Evolutionary conservation across 2,797 vertebrate species (phyloP), one percentile per base, ranked within the genome.

Genomic region (Hirundo rustica): DNA sequence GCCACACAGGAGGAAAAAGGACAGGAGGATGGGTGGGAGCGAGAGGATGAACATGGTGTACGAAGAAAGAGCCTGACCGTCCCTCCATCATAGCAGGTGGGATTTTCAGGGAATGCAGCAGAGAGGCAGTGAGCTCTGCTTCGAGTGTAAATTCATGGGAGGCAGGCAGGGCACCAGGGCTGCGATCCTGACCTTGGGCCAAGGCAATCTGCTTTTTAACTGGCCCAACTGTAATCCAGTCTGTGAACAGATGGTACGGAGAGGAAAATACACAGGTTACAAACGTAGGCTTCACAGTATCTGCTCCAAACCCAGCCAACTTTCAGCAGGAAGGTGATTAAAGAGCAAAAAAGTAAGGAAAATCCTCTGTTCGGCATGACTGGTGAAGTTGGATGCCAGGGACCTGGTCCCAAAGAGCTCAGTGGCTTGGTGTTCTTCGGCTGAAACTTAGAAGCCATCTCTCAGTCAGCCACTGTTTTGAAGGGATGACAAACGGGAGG

Each of bases 131-230:
- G 16, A 92, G 79, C 53, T 79, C 83, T 73, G 12, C 7, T 18
- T 25, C 27, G n/a, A 80, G 74, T 58, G 64, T 95, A 92, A 87
- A 89, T 94, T 80, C 82, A 71, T 0, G 3, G 72, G 57, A 96
- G 77, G 84, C 47, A 81, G 60, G 88, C 50, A 90, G 70, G 80
- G 94, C 89, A 75, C 58, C 4, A 16, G 89, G 89, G 92, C 89
- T 96, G 89, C 0, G 19, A 64, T 96, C 57, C 94, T 93, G 96
- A 97, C 94, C 97, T 96, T 95, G 86, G 94, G 92, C 96, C 96
- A 97, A 97, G 66, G 85, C 96, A 97, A 96, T 97, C 96, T 97
- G 97, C 88, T 97, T 97, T 97, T 95, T 96, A 97, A 97, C 97
- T 95, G 74, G 90, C 60, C 8, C 95, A 96, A 97, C 94, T 95